phyloP scores from a whole-genome alignment of 2,113 vertebrate species.

The Corythoichthys intestinalis region DNA sequence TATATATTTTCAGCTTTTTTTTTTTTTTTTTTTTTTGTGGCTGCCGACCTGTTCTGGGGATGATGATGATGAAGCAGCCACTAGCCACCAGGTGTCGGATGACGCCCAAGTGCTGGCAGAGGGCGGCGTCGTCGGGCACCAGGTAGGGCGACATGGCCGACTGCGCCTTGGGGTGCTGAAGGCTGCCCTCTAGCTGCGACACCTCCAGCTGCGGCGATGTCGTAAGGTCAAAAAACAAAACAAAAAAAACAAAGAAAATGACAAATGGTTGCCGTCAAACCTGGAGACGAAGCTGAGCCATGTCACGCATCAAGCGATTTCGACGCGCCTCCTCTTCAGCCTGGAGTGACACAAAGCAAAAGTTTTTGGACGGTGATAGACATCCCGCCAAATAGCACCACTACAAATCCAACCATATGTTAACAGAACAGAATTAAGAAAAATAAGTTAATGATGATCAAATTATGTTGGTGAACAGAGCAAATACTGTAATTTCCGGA shows the following conservation, averaged over 20 bases:
- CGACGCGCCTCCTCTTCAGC: slow-evolving; percentile 93
- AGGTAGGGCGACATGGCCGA: slow-evolving; percentile 98
- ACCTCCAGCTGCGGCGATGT: slow-evolving; percentile 82
- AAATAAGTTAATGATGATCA: no score
- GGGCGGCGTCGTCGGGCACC: slow-evolving; percentile 87
- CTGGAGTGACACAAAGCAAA: slow-evolving; percentile 54
- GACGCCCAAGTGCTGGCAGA: slow-evolving; percentile 87
- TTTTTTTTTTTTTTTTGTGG: no score
- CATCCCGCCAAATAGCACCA: no score
- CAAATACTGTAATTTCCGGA: no score
- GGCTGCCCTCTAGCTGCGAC: slow-evolving; percentile 94
- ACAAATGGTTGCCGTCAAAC: slow-evolving; percentile 53
- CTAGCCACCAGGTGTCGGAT: slow-evolving; percentile 87
- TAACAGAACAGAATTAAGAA: no score
- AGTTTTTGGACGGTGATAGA: no score
- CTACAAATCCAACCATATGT: no score
- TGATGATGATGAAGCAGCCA: slow-evolving; percentile 95
- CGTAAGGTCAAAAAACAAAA: not conserved
- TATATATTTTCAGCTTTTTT: no score
- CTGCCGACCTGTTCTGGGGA: slow-evolving; percentile 85
- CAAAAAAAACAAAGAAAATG: not conserved
- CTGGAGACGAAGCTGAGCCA: slow-evolving; percentile 96
- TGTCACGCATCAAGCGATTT: slow-evolving; percentile 93
- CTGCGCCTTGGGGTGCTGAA: slow-evolving; percentile 92
- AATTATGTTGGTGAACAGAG: no score